Conservation (phyloP, 2,113 vertebrate genomes). For the Cichladusa arquata region DNA sequence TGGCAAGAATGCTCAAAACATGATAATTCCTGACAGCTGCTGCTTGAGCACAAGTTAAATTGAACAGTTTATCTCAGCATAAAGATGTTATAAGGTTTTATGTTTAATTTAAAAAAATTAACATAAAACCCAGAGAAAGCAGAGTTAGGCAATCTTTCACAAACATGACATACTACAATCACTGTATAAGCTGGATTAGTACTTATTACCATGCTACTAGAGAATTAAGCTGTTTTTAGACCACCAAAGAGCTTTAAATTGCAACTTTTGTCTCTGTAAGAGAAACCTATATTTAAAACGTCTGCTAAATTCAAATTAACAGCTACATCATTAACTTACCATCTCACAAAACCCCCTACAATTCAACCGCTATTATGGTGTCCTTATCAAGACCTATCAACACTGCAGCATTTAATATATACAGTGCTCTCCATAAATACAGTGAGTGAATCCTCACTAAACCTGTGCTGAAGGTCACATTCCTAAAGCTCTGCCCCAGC, state of each 20-base stretch:
- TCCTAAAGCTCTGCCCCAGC: background rate
- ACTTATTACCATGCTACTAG: conserved; percentile 79
- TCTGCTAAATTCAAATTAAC: conserved; percentile 80
- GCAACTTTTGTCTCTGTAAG: conserved; percentile 82
- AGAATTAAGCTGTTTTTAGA: conserved; percentile 84
- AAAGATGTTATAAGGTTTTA: conserved; percentile 82
- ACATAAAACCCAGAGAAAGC: conserved; percentile 81
- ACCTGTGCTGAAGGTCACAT: background rate
- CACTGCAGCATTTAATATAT: background rate
- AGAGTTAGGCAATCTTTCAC: conserved; percentile 78
- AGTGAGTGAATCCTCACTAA: background rate
- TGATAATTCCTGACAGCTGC: conserved; percentile 82
- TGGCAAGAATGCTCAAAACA: conserved; percentile 67
- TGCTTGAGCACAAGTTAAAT: conserved; percentile 79
- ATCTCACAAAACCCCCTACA: conserved; percentile 49
- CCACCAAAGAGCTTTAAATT: conserved; percentile 82
- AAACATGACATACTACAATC: conserved; percentile 83
- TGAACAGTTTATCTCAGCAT: conserved; percentile 81
- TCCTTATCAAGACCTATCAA: conserved; percentile 60
- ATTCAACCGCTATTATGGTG: conserved; percentile 63
- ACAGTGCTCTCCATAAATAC: background rate
- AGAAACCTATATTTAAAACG: conserved; percentile 82
- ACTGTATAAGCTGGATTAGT: conserved; percentile 81
- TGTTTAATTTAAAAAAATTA: conserved; percentile 83
- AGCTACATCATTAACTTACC: conserved; percentile 74